Base-by-base conservation (phyloP, 2,113 vertebrate genomes). In the Cephalopholis sonnerati region DNA sequence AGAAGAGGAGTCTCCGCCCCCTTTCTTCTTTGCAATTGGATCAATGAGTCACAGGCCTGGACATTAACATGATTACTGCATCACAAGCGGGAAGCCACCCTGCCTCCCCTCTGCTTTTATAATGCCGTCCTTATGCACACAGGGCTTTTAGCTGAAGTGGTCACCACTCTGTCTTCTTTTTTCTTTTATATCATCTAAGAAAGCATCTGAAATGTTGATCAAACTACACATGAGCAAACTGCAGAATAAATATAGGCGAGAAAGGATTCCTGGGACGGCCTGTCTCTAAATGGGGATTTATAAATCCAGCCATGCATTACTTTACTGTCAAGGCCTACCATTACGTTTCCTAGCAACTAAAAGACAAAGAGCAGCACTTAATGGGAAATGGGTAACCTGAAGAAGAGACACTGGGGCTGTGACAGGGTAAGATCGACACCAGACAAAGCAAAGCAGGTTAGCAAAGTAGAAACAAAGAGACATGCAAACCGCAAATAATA, bases 51-150 rank as follows among this genome's bases (percentile, higher is more conserved):
- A 90, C 27, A 62, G 84, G 83, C 75, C 78, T 80, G 82, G 66
- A 83, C 87, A 85, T 86, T 93, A 92, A 91, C 73, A 78, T 86
- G 89, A 93, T 93, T 92, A 89, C 92, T 86, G 84, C 91, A 88
- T 89, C 87, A 90, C 13, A 4, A 81, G 74, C 70, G 77, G 92
- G 90, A 92, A 92, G 83, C 53, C 46, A 27, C 29, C 11, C 82
- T 48, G 62, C 65, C 71, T 50, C n/a, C 44, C 63, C 48, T n/a
- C 27, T 25, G 29, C 12, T 41, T 69, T 59, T 54, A 80, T 48
- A 50, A 55, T 10, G 57, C 86, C 55, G 24, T 55, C 59, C 63
- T 59, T 64, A 57, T 78, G 44, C 68, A 75, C 71, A 48, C 17
- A 20, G 41, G 79, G 84, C 74, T 92, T 87, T 93, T 82, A 91